phyloP scores from a whole-genome alignment of 2,113 vertebrate genomes.

The Callopanchax toddi region DNA sequence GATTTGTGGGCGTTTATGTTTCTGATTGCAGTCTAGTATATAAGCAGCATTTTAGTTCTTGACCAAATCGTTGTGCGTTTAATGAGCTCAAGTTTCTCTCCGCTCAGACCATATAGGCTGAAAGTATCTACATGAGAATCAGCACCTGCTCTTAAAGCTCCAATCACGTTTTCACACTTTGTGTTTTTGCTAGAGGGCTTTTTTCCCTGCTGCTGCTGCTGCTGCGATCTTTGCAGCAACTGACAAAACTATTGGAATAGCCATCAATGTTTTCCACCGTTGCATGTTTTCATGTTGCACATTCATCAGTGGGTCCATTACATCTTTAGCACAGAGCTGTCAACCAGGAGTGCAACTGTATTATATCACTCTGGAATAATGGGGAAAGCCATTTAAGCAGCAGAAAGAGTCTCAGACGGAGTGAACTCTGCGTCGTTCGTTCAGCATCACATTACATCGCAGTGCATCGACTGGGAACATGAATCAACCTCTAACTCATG shows the following conservation, averaged over 20 bases:
- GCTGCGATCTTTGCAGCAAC: slow-evolving; percentile 13
- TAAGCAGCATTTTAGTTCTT: no score
- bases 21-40: neutral
- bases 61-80: neutral
- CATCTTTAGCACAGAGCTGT: slow-evolving; percentile 5
- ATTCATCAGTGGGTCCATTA: neutral
- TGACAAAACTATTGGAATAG: slow-evolving; percentile 3
- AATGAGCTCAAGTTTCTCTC: neutral
- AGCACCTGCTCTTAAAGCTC: slow-evolving; percentile 33
- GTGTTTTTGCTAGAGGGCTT: slow-evolving; percentile 7
- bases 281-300: slow-evolving; percentile 13
- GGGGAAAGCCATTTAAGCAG: slow-evolving; percentile 32
- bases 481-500: slow-evolving; percentile 33
- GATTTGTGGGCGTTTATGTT: neutral
- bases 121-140: neutral
- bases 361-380: slow-evolving; percentile 28
- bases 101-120: neutral
- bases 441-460: slow-evolving; percentile 41
- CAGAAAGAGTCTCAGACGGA: slow-evolving; percentile 21
- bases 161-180: slow-evolving; percentile 4
- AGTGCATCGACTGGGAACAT: slow-evolving; percentile 31
- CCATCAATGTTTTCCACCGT: neutral
- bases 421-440: slow-evolving; percentile 18
- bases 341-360: slow-evolving; percentile 8
- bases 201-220: slow-evolving; percentile 1